Base-by-base conservation (phyloP, 1,140 invertebrate genomes). In the Cecropterus lyciades region DNA sequence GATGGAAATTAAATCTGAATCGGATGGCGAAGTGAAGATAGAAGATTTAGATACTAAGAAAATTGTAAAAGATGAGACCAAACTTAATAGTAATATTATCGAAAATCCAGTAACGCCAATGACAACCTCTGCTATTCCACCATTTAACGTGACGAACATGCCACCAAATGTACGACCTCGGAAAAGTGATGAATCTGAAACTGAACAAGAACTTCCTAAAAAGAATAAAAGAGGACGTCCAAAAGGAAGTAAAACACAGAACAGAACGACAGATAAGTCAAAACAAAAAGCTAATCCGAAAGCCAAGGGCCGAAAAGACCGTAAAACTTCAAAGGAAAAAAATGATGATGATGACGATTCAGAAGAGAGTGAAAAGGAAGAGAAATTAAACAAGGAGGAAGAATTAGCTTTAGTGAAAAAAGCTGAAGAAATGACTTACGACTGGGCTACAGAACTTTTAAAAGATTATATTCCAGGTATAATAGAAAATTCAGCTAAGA, bases 401-500 rank as follows among this genome's bases (percentile, higher is more conserved):
- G 84, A 93, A 69, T 87, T 92, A 59, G 89, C 92, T 15, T 82
- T 92, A 65, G 83, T 84, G 0, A 95, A 95, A 83, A 95, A 95
- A 79, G 95, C 96, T 77, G 95, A 96, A 80, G 96, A 96, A 71
- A 96, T 97, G 79, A 96, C 96, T 5, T 97, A 97, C 75, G 96
- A 97, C 77, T 97, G 96, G 96, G 97, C 98, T 0, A 94, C 96
- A 3, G 96, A 97, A 60, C 82, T 98, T 13, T 94, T 99, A 83
- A 97, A 97, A 87, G 95, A 96, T 70, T 99, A 99, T 86, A 92
- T 96, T 57, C 95, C 97, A 7, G 98, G 97, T 24, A 92, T 96
- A n/a, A 95, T 99, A 68, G 97, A 98, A 79, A 98, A 98, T 81
- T 98, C 98, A 3, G 96, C 97, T 0, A 99, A 99, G 93, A 98